These are phyloP conservation scores for Puffinus mauretanicus DNA, from an alignment of 2,113 vertebrate genomes.

Conservation along the genomic window DNA sequence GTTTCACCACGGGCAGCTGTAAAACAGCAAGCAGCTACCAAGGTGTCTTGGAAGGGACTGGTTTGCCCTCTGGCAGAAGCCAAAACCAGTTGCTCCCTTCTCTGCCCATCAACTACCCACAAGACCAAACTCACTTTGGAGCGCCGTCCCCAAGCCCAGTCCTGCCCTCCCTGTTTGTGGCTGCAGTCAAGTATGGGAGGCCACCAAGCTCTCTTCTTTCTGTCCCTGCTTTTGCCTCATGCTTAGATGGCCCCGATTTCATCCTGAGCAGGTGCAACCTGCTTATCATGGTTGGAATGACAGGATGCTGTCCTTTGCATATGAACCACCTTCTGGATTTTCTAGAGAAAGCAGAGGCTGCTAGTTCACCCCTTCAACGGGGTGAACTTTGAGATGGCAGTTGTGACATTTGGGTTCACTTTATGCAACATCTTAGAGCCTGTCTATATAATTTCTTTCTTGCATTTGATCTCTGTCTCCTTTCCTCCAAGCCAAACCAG, in stretches of 20 bases:
- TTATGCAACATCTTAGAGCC: neutral
- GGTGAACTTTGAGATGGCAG: neutral
- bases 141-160: neutral
- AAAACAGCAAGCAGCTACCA: neutral
- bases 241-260: accelerated
- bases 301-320: neutral
- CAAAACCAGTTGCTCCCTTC: neutral
- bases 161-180: neutral
- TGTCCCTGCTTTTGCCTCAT: neutral
- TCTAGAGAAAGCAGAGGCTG: neutral
- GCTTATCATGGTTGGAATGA: accelerated
- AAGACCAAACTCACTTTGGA: neutral
- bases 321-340: neutral
- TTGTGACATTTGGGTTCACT: neutral
- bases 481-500: neutral
- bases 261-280: neutral
- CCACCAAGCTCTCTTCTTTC: neutral
- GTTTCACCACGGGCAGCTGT: neutral
- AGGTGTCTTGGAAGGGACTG: neutral
- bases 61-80: neutral
- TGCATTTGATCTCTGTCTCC: neutral
- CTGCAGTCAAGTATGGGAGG: neutral
- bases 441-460: neutral
- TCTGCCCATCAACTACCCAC: neutral
- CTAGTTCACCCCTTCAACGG: neutral